These are phyloP conservation scores for Drosophila ustulata DNA, from an alignment of 2,888 invertebrate genomes.

Conservation along the genomic window DNA sequence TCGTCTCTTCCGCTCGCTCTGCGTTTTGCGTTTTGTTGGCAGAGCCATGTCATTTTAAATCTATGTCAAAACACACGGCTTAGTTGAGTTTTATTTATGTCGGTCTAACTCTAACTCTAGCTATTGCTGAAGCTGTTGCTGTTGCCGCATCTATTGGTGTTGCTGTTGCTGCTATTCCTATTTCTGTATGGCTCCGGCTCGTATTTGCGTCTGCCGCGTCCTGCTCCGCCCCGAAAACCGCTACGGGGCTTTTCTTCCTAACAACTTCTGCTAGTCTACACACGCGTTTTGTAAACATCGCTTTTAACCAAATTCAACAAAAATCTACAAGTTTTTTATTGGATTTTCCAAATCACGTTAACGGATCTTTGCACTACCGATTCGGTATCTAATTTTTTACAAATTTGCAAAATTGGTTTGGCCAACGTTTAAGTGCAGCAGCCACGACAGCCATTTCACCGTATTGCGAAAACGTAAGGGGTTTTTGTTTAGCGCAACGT, in stretches of 20 bases:
- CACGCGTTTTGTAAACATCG: background rate
- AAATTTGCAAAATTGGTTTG: constrained; percentile 64
- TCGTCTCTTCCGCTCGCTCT: background rate
- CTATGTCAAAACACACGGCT: constrained; percentile 81
- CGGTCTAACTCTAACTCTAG: constrained; percentile 54
- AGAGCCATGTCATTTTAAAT: constrained; percentile 78
- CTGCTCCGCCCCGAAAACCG: background rate
- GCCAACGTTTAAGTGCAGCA: constrained; percentile 44
- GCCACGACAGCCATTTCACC: too few relatives aligned
- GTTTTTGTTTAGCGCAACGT: too few relatives aligned
- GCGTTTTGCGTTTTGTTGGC: constrained; percentile 64
- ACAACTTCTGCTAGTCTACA: background rate
- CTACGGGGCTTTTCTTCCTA: too few relatives aligned
- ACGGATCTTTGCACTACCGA: constrained; percentile 75
- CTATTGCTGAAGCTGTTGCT: constrained; percentile 1
- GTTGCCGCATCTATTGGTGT: background rate
- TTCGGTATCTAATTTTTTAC: constrained; percentile 58
- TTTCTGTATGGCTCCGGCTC: background rate
- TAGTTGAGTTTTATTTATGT: constrained; percentile 81
- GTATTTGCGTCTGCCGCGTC: constrained; percentile 2
- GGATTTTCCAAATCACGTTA: constrained; percentile 75
- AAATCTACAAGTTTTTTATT: constrained; percentile 72
- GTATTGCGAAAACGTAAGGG: too few relatives aligned
- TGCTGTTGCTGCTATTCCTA: background rate
- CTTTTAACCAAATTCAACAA: constrained; percentile 69